A percentile compares a stretch with the other conserved stretches of the same genome.
phyloP scores from a whole-genome alignment of 2,113 vertebrate species.

The Rhagologus leucostigma region DNA sequence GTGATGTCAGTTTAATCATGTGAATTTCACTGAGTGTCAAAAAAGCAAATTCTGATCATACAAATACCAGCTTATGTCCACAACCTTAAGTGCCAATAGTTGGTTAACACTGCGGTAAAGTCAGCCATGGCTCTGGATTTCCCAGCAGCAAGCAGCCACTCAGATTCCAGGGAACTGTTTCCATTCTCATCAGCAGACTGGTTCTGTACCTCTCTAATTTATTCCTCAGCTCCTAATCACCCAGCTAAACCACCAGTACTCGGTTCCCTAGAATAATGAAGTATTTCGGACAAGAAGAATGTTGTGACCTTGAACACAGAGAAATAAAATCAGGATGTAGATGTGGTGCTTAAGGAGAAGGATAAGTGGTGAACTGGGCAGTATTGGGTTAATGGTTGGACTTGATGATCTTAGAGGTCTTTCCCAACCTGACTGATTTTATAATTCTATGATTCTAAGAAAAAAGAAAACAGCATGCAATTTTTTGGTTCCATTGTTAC shows the following conservation, averaged over 20 bases:
- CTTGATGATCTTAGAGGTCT: not conserved
- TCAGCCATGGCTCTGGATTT: not conserved
- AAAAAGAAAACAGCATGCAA: not conserved
- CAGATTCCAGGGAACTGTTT: not conserved
- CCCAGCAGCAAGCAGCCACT: not conserved
- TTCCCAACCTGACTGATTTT: not conserved
- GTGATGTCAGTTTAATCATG: not conserved
- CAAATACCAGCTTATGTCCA: not conserved
- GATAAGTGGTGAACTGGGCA: not conserved
- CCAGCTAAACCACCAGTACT: not conserved
- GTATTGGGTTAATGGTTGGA: not conserved
- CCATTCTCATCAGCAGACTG: not conserved
- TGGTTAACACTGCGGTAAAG: not conserved
- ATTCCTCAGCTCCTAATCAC: not conserved
- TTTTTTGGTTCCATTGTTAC: not conserved
- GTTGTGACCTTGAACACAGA: not conserved
- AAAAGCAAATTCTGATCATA: not conserved
- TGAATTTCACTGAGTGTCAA: not conserved
- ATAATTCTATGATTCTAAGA: not conserved
- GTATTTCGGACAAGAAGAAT: not conserved
- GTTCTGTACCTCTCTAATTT: not conserved
- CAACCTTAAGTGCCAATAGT: not conserved
- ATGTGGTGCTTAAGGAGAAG: not conserved
- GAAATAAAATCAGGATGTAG: not conserved
- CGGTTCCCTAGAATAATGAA: accelerated